Evolutionary conservation across 2,888 invertebrate species (phyloP).

Genomic region (Drosophila affinis): DNA sequence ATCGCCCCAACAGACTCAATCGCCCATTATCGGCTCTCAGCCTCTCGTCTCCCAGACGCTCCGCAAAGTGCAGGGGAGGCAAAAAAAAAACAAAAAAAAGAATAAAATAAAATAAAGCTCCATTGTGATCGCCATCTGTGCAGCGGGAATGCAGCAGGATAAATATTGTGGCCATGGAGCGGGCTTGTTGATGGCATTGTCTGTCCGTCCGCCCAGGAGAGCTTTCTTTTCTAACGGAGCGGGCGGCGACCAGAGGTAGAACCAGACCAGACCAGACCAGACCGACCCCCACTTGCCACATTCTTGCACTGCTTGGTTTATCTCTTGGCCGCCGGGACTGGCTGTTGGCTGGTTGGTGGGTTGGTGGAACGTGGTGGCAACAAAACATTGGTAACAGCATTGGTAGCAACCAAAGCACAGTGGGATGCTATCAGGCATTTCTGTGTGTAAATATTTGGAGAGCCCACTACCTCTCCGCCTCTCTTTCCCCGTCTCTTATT

Average conservation of each 20-base stretch:
- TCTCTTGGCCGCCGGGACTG: conserved; percentile 16
- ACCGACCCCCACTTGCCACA: conserved; percentile 23
- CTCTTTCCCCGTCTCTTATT: too few species aligned
- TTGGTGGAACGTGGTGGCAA: conserved; percentile 44
- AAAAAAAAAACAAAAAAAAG: not conserved
- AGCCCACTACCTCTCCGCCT: too few species aligned
- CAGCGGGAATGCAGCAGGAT: conserved; percentile 19
- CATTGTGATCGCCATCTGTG: conserved; percentile 42
- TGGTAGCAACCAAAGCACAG: conserved; percentile 30
- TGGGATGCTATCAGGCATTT: not conserved
- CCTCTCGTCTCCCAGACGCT: conserved; percentile 4
- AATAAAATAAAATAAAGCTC: conserved; percentile 10
- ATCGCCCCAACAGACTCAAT: conserved; percentile 30
- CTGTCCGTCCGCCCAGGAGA: conserved; percentile 24
- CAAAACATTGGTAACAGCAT: conserved; percentile 54
- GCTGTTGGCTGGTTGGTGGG: conserved; percentile 2
- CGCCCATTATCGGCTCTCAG: conserved; percentile 29
- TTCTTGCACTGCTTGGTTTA: conserved; percentile 41
- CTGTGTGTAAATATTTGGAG: not conserved
- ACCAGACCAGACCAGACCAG: conserved; percentile 19
- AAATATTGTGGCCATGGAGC: conserved; percentile 27
- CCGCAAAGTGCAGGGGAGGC: conserved; percentile 29
- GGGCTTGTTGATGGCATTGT: not conserved
- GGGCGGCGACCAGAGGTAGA: conserved; percentile 4
- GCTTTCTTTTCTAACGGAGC: conserved; percentile 67